These are phyloP conservation scores for Okapia johnstoni DNA, from an alignment of 2,113 vertebrate species.

Conservation along the genomic window DNA sequence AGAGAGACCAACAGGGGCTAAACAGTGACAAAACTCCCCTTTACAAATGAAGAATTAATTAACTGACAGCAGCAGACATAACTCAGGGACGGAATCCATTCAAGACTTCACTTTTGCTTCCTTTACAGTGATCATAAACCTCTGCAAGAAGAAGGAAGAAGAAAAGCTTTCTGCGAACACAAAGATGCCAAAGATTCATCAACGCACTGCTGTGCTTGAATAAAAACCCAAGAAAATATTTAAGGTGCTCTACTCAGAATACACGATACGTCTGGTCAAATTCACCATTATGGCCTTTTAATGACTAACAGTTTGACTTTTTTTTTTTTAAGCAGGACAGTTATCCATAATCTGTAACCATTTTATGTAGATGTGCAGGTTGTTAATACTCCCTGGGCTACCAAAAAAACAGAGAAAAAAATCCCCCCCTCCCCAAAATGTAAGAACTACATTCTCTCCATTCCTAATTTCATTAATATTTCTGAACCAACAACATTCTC, in stretches of 20 bases:
- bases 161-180: background rate
- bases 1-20: background rate
- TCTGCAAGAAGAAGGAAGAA: background rate
- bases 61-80: background rate
- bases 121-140: background rate
- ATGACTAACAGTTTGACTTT: background rate
- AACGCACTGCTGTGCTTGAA: background rate
- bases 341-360: slow-evolving; percentile 6
- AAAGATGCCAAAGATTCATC: background rate
- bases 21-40: background rate
- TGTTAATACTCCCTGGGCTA: background rate
- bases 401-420: background rate
- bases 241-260: background rate
- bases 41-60: background rate
- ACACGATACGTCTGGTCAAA: background rate
- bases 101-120: background rate
- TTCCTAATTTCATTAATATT: background rate
- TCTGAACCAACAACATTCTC: background rate
- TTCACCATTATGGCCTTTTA: background rate
- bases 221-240: background rate
- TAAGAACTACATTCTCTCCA: background rate
- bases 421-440: accelerated
- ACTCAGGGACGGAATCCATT: background rate
- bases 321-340: background rate
- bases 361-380: background rate